Base-by-base conservation (phyloP, 2,888 invertebrate genomes). In the Dasysyrphus tricinctus region DNA sequence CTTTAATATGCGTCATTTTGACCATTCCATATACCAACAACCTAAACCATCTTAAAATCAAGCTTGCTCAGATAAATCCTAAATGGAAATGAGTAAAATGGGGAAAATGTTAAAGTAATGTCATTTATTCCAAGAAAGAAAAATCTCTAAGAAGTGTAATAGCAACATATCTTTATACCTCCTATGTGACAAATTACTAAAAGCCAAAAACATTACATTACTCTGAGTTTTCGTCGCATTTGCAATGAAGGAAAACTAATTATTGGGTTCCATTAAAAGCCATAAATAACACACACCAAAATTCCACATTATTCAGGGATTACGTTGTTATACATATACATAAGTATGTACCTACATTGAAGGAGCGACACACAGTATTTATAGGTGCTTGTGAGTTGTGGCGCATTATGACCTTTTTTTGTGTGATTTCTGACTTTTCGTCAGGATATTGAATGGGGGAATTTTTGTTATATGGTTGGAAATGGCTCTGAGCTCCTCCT, bases 271-370 rank as follows among this genome's bases (percentile, higher is more conserved):
- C 44, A 44, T 67, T 67, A 44, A 54, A 44, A 51, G 59, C 24
- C 63, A 72, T 63, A 72, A 78, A 78, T 63, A 34, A 54, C 24
- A 19, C 24, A 19, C 37, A 19, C 16, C 54, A 56, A 54, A 63
- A 63, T 65, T 49, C 32, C 56, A 39, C 59, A 65, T 79, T 47
- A 65, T 57, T 73, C 19, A 65, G 42, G 65, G 56, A 79, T 79
- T 73, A 73, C 29, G 16, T 56, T 39, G 11, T 44, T 37, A 65
- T 37, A 24, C 37, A 57, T 1, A 7, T 9, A 37, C 9, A 3
- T 8, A 37, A 8, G 2, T 9, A 37, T 9, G 14, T 14, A 5
- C 1, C 0, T 14, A n/a, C n/a, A 57, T 29, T 29, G 5, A 37
- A 16, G 57, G 47, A 34, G 16, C 12, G 2, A 8, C 12, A 34